Evolutionary conservation across 2,113 vertebrate species (phyloP).

Genomic region (Copsychus sechellarum): DNA sequence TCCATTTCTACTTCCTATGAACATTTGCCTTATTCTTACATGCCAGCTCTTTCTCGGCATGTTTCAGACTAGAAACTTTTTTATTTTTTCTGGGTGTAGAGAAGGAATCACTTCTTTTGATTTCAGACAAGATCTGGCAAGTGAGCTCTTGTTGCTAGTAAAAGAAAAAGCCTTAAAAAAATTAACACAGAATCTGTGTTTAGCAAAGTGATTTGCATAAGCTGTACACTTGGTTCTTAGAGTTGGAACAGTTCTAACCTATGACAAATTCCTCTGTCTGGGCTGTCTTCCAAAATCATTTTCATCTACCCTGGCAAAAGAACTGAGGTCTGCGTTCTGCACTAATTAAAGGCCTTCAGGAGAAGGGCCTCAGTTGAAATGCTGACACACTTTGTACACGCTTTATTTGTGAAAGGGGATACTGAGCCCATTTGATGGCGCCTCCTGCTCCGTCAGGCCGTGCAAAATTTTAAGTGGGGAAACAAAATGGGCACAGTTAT

Average conservation of each 20-base stretch:
- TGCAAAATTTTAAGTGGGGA: conserved; percentile 65
- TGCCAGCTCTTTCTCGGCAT: conserved; percentile 60
- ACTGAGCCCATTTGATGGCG: conserved; percentile 74
- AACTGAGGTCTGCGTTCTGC: conserved; percentile 87
- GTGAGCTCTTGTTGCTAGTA: conserved; percentile 62
- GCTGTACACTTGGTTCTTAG: conserved; percentile 77
- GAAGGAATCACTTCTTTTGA: conserved; percentile 75
- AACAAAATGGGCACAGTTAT: conserved; percentile 62
- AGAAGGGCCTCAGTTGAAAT: conserved; percentile 77
- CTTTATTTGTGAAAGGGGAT: conserved; percentile 77
- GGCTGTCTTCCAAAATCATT: conserved; percentile 83
- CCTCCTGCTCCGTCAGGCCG: conserved; percentile 61
- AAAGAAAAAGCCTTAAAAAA: conserved; percentile 62
- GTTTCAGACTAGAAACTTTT: conserved; percentile 70
- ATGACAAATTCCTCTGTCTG: conserved; percentile 86
- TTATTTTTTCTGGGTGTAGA: conserved; percentile 42
- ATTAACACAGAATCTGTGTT: conserved; percentile 77
- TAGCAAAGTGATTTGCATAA: conserved; percentile 80
- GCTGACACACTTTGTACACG: conserved; percentile 85
- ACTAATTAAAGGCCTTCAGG: conserved; percentile 88
- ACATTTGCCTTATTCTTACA: conserved; percentile 60
- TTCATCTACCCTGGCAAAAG: conserved; percentile 85
- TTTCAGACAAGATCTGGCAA: conserved; percentile 77
- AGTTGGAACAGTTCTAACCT: conserved; percentile 84
- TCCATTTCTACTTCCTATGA: conserved; percentile 61